A percentile compares a stretch with the other conserved stretches of the same genome.
These are phyloP conservation scores for Parnassius smintheus DNA, from an alignment of 2,888 invertebrate species.

Conservation along the genomic window DNA sequence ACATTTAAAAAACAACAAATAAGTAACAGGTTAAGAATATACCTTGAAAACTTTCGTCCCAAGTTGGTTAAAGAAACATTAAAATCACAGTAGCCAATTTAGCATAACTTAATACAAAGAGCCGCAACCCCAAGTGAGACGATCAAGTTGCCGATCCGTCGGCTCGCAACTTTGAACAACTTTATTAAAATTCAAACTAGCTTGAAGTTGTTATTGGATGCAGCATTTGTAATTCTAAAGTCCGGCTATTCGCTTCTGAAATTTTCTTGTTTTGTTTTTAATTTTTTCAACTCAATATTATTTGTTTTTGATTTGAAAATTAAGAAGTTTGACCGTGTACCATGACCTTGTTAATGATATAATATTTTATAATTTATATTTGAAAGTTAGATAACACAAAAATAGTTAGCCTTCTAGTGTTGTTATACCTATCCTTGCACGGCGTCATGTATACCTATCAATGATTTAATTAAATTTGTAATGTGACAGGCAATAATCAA, in stretches of 20 bases:
- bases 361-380: no score
- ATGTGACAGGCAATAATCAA: no score
- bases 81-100: slow-evolving; percentile 36
- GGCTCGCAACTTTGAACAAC: slow-evolving; percentile 26
- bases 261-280: slow-evolving; percentile 12
- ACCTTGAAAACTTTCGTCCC: background rate
- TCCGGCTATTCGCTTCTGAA: slow-evolving; percentile 12
- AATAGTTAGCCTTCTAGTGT: no score
- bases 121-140: slow-evolving; percentile 36
- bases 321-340: no score
- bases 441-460: no score
- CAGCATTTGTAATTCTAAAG: slow-evolving; percentile 26
- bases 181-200: slow-evolving; percentile 32
- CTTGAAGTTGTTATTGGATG: slow-evolving; percentile 28
- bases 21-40: slow-evolving; percentile 9
- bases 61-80: slow-evolving; percentile 26
- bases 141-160: slow-evolving; percentile 28
- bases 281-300: no score
- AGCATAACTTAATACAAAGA: slow-evolving; percentile 43
- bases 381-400: no score
- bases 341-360: no score
- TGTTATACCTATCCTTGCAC: no score
- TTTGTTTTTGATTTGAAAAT: no score
- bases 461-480: no score
- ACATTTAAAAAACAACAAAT: background rate